Percentiles rank a stretch among this genome's conserved stretches.
These are phyloP conservation scores for Steatornis caripensis DNA, from an alignment of 2,113 vertebrate species.

Conservation along the genomic window DNA sequence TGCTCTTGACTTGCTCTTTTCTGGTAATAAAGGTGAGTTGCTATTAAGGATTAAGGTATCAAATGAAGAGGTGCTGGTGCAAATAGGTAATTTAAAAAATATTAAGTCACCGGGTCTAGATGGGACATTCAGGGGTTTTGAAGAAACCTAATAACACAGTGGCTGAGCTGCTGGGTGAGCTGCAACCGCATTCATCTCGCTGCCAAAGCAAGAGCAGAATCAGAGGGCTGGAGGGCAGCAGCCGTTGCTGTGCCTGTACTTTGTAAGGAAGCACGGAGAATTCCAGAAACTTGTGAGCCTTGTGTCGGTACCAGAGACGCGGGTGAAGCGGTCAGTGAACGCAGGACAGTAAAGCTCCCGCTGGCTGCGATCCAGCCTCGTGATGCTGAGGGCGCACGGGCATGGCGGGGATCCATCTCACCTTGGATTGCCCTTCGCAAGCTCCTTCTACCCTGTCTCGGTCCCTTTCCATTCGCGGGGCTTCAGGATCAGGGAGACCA, in stretches of 20 bases:
- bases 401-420: background rate
- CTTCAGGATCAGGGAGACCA: background rate
- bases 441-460: fast-evolving
- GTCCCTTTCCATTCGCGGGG: background rate
- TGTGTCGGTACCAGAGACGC: fast-evolving
- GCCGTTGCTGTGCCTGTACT: background rate
- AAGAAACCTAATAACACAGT: background rate
- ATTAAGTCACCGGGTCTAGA: constrained; percentile 20
- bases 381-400: background rate
- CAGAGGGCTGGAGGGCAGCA: background rate
- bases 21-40: constrained; percentile 63
- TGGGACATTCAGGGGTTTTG: constrained; percentile 8
- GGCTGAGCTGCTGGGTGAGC: constrained; percentile 16
- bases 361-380: background rate
- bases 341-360: fast-evolving
- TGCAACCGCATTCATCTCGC: background rate
- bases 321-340: fast-evolving
- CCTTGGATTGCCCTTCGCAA: background rate
- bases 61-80: constrained; percentile 33
- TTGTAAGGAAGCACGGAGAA: background rate
- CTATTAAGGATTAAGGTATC: constrained; percentile 60
- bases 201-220: background rate
- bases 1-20: constrained; percentile 26
- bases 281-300: background rate
- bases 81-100: constrained; percentile 56